Evolutionary conservation across 2,888 invertebrate species (phyloP).

Genomic region (Agonum fuliginosum): DNA sequence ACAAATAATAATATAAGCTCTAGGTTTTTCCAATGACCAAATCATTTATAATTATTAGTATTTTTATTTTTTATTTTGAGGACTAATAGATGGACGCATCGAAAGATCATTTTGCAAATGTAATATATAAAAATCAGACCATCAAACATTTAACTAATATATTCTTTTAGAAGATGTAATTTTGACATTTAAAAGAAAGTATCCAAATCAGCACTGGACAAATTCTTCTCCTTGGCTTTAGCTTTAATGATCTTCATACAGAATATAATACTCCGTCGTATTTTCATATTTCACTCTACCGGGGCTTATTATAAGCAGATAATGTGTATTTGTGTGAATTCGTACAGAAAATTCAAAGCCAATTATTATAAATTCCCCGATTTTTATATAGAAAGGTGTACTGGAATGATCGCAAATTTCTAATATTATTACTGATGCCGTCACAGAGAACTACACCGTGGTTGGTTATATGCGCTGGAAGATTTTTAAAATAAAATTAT

Average conservation of each 20-base stretch:
- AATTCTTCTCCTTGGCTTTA: not conserved
- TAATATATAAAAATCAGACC: too few relatives aligned
- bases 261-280: slow-evolving; percentile 6
- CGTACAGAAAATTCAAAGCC: slow-evolving; percentile 28
- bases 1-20: too few relatives aligned
- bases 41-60: too few relatives aligned
- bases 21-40: too few relatives aligned
- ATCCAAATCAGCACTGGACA: not conserved
- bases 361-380: slow-evolving; percentile 45
- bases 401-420: slow-evolving; percentile 45
- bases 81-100: too few relatives aligned
- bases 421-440: slow-evolving; percentile 42
- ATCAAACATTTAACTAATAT: too few relatives aligned
- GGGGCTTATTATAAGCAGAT: slow-evolving; percentile 28
- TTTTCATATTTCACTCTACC: slow-evolving; percentile 49
- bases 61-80: too few relatives aligned
- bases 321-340: slow-evolving; percentile 51
- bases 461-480: not conserved
- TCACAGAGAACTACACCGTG: not conserved
- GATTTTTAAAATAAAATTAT: slow-evolving; percentile 28
- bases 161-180: too few relatives aligned
- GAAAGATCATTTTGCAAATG: too few relatives aligned
- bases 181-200: too few relatives aligned
- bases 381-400: slow-evolving; percentile 44
- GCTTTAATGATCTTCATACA: not conserved